These are phyloP conservation scores for Phthorimaea operculella DNA, from an alignment of 1,140 invertebrate species.

Conservation along the genomic window DNA sequence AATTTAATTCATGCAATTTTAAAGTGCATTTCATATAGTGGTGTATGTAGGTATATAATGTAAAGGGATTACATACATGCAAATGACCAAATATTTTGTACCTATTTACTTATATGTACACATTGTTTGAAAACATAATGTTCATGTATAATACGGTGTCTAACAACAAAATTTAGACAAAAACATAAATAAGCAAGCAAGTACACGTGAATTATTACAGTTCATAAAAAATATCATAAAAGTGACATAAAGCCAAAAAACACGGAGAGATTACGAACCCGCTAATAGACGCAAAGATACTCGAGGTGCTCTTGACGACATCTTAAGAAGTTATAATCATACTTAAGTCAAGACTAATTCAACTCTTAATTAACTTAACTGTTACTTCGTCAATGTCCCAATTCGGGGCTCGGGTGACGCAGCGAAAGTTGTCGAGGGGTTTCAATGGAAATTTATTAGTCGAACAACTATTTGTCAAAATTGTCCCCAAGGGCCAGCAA, in stretches of 20 bases:
- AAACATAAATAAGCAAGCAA: no score
- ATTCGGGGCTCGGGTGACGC: constrained; percentile 42
- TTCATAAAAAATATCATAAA: background rate
- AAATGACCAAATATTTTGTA: no score
- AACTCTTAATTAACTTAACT: constrained; percentile 60
- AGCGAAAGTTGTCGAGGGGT: constrained; percentile 45
- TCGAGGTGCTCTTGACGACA: constrained; percentile 12
- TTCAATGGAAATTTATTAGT: constrained; percentile 65
- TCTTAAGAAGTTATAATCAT: constrained; percentile 51
- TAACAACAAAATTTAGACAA: no score
- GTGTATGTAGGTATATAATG: background rate
- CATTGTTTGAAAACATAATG: no score
- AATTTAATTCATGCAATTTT: constrained; percentile 42
- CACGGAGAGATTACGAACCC: background rate
- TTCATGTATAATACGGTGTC: no score
- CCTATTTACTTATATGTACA: no score
- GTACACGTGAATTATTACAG: no score
- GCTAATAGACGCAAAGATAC: background rate
- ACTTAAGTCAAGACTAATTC: constrained; percentile 54
- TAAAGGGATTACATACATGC: background rate
- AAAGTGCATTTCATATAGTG: constrained; percentile 42
- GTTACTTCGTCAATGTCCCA: constrained; percentile 51
- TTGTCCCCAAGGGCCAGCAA: constrained; percentile 44
- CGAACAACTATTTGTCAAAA: constrained; percentile 63
- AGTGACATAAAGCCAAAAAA: background rate